Conservation (phyloP, 2,113 vertebrate species). For the Oncorhynchus mykiss region DNA sequence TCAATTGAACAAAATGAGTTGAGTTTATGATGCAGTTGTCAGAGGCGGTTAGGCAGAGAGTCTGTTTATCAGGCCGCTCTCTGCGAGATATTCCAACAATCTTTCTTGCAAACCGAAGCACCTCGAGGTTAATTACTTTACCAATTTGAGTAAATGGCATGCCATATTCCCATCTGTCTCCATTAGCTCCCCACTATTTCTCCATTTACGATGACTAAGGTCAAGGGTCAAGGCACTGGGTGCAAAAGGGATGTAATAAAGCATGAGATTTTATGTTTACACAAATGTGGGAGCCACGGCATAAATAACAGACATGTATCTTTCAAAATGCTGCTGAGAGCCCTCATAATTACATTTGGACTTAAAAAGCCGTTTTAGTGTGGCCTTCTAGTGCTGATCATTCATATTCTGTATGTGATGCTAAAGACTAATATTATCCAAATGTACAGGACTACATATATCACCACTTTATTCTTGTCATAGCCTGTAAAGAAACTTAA, state of each 20-base stretch:
- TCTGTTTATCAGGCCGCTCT: conserved; percentile 82
- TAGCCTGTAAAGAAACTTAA: neutral
- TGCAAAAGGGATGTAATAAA: conserved; percentile 91
- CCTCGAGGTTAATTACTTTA: conserved; percentile 95
- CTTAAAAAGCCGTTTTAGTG: too few relatives aligned
- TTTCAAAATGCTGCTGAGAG: conserved; percentile 28
- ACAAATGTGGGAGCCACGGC: conserved; percentile 81
- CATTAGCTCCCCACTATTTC: conserved; percentile 92
- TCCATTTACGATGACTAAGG: conserved; percentile 90
- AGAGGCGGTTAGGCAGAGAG: conserved; percentile 87
- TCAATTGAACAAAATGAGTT: conserved; percentile 92
- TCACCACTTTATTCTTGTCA: neutral
- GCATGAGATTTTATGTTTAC: conserved; percentile 91
- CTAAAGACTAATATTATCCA: too few relatives aligned
- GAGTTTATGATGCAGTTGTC: conserved; percentile 94
- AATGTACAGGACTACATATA: neutral
- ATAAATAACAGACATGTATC: conserved; percentile 75
- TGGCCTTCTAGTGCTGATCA: too few relatives aligned
- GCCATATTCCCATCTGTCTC: conserved; percentile 95
- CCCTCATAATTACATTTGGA: conserved; percentile 45
- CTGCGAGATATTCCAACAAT: neutral
- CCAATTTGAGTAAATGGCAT: conserved; percentile 95
- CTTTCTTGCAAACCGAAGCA: conserved; percentile 78
- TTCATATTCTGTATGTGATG: too few relatives aligned
- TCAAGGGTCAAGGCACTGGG: conserved; percentile 89